Conservation (phyloP, 1,140 invertebrate species). For the Oppia nitens region DNA sequence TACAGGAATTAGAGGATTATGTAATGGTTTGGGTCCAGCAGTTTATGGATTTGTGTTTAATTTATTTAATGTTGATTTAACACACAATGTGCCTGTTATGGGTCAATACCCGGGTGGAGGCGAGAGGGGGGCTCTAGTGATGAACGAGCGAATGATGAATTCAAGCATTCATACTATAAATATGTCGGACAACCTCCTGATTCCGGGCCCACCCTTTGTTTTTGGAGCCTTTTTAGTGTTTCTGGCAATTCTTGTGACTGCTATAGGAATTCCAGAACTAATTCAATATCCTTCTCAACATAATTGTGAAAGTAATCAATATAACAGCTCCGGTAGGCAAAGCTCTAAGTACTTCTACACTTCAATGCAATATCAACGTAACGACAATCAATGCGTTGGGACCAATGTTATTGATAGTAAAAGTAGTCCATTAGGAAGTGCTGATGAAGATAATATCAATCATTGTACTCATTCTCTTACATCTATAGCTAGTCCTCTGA, state of each 20-base stretch:
- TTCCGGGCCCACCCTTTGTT: constrained; percentile 98
- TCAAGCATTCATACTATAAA: neutral
- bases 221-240: constrained; percentile 93
- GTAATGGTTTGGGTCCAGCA: constrained; percentile 79
- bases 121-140: neutral
- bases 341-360: neutral
- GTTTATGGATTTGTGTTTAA: constrained; percentile 98
- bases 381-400: neutral
- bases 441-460: neutral
- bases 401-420: neutral
- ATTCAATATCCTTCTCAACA: constrained; percentile 12
- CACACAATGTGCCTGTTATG: constrained; percentile 29
- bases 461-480: neutral
- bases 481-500: neutral
- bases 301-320: neutral
- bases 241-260: constrained; percentile 75
- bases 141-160: constrained; percentile 2
- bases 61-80: constrained; percentile 96
- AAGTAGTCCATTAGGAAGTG: neutral
- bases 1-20: constrained; percentile 83
- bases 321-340: neutral
- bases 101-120: neutral
- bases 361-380: neutral
- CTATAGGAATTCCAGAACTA: constrained; percentile 68
- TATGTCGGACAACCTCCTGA: constrained; percentile 38